phyloP scores from a whole-genome alignment of 2,113 vertebrate genomes.

The Eira barbara region DNA sequence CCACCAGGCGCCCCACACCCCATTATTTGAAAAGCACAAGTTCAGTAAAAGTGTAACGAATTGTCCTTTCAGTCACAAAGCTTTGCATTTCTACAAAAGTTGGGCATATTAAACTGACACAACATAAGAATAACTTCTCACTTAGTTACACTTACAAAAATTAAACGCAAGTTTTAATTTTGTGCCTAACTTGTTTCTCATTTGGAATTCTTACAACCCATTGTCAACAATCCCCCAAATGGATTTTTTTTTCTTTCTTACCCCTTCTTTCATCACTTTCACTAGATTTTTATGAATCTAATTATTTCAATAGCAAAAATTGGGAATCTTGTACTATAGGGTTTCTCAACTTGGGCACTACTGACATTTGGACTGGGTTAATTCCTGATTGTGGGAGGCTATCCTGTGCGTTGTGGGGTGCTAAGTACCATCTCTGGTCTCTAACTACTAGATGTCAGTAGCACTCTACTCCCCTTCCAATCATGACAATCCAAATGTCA shows the following conservation, averaged over 20 bases:
- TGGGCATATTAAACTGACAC: neutral
- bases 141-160: neutral
- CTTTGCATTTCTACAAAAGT: neutral
- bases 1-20: neutral
- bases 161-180: neutral
- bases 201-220: neutral
- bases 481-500: conserved; percentile 10
- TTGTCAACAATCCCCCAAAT: neutral
- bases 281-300: neutral
- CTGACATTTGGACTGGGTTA: neutral
- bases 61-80: neutral
- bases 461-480: neutral
- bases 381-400: neutral
- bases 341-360: neutral
- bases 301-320: conserved; percentile 11
- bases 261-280: neutral
- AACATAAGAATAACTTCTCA: neutral
- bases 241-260: neutral
- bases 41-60: neutral
- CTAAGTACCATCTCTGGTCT: neutral
- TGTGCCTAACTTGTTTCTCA: neutral
- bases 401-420: neutral
- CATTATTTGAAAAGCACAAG: conserved; percentile 30
- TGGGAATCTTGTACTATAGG: neutral
- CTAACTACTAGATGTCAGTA: neutral